phyloP scores from a whole-genome alignment of 2,797 vertebrate genomes.

The Hydrophis major region DNA sequence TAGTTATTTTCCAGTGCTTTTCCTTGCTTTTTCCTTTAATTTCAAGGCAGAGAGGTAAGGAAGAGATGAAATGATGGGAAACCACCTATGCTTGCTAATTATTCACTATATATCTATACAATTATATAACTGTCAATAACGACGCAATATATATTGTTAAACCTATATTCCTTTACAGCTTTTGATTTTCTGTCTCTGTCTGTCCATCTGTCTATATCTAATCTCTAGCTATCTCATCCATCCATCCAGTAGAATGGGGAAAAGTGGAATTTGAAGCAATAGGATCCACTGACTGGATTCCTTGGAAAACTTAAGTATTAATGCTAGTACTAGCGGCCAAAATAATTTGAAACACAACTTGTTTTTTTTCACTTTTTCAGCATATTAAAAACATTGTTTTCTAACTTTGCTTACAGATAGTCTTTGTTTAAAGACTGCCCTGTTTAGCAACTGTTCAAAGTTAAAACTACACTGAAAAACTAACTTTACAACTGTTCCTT shows the following conservation, averaged over 20 bases:
- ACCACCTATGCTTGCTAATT: not conserved
- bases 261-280: not conserved
- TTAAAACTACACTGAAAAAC: not conserved
- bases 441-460: not conserved
- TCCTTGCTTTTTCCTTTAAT: not conserved
- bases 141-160: not conserved
- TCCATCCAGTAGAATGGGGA: not conserved
- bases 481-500: not conserved
- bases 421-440: not conserved
- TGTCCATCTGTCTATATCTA: not conserved
- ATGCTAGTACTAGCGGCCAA: not conserved
- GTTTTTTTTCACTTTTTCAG: not conserved
- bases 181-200: not conserved
- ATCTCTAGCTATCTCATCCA: not conserved
- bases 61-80: not conserved
- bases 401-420: not conserved
- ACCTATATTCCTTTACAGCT: not conserved
- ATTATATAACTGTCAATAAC: not conserved
- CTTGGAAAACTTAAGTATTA: not conserved
- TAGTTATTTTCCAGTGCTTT: not conserved
- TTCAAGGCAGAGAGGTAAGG: not conserved
- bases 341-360: not conserved
- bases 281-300: not conserved
- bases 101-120: not conserved
- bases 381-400: not conserved